A percentile compares a stretch with the other conserved stretches of the same genome.
These are phyloP conservation scores for Plutomurus gul DNA, from an alignment of 1,140 invertebrate species.

Conservation along the genomic window DNA sequence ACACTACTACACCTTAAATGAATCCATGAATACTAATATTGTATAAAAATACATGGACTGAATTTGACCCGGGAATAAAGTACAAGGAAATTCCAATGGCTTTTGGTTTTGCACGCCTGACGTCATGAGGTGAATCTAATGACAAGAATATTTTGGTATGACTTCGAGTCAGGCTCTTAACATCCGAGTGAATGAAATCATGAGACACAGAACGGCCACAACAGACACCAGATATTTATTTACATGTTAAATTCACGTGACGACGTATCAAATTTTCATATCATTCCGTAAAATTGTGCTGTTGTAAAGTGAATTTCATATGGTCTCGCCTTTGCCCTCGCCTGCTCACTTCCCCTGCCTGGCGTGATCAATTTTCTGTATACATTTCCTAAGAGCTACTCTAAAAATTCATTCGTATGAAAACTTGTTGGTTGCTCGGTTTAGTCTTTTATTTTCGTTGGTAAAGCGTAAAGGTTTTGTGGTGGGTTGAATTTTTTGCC, in stretches of 20 bases:
- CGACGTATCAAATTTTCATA: constrained; percentile 9
- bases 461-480: constrained; percentile 20
- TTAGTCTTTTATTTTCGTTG: constrained; percentile 1
- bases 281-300: background rate
- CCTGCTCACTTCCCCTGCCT: background rate
- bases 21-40: too few species aligned
- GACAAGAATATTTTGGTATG: too few species aligned
- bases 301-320: constrained; percentile 4
- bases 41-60: too few species aligned
- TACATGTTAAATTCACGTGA: background rate
- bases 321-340: constrained; percentile 20
- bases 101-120: too few species aligned
- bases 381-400: background rate
- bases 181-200: too few species aligned
- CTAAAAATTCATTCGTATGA: background rate
- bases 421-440: constrained; percentile 20
- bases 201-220: too few species aligned
- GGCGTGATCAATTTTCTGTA: background rate
- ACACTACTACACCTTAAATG: too few species aligned
- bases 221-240: too few species aligned
- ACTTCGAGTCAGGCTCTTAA: too few species aligned
- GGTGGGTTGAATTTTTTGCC: constrained; percentile 21
- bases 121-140: too few species aligned
- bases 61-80: too few species aligned
- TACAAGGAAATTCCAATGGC: too few species aligned